Evolutionary conservation across 2,888 invertebrate genomes (phyloP).

Genomic region (Melolontha melolontha): DNA sequence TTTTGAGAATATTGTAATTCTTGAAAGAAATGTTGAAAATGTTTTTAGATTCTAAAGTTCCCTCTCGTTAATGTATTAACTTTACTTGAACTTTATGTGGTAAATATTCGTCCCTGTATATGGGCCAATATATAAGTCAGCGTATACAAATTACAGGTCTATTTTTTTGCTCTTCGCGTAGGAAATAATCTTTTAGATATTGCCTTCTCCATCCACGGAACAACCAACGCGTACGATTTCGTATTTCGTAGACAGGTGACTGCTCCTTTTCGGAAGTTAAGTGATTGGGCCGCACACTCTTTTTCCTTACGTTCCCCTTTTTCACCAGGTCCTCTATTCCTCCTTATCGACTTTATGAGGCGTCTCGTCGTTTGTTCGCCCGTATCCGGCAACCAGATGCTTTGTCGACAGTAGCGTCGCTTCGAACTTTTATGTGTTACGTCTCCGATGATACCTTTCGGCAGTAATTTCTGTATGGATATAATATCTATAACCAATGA

Average conservation of each 20-base stretch:
- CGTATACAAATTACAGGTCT: constrained; percentile 15
- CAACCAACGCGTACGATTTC: constrained; percentile 14
- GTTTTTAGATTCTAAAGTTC: too few species aligned
- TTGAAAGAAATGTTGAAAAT: too few species aligned
- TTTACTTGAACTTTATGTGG: too few species aligned
- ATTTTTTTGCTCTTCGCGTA: not conserved
- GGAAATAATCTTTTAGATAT: constrained; percentile 24
- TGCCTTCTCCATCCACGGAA: not conserved
- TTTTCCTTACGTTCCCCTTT: constrained; percentile 12
- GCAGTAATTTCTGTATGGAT: constrained; percentile 52
- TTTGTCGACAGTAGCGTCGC: constrained; percentile 53
- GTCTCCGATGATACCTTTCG: constrained; percentile 51
- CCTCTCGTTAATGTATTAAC: too few species aligned
- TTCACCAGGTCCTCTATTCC: constrained; percentile 30
- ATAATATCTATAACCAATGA: constrained; percentile 53
- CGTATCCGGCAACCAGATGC: constrained; percentile 55
- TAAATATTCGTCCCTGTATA: too few species aligned
- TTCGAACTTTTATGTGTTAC: constrained; percentile 51
- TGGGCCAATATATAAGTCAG: not conserved
- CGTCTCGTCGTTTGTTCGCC: constrained; percentile 62
- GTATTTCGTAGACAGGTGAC: constrained; percentile 37
- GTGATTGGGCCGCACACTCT: constrained; percentile 39
- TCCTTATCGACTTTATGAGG: constrained; percentile 60
- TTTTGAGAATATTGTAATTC: too few species aligned
- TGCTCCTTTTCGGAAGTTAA: constrained; percentile 40